Evolutionary conservation across 2,113 vertebrate genomes (phyloP).

Genomic region (Rhadina sibilatrix): DNA sequence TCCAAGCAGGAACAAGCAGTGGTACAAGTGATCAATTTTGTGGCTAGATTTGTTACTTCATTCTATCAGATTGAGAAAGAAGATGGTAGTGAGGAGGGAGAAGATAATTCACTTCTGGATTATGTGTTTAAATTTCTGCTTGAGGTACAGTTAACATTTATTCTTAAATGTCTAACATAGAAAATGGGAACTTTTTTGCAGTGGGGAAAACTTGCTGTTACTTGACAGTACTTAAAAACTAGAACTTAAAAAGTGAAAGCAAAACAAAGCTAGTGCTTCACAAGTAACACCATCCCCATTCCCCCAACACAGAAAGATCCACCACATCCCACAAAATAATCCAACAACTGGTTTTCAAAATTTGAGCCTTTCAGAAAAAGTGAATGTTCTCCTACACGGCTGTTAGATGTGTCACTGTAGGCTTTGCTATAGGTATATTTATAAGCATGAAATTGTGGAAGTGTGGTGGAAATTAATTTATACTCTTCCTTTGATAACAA

Average conservation of each 20-base stretch:
- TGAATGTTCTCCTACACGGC: not conserved
- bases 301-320: not conserved
- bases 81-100: constrained; percentile 54
- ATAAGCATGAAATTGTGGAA: not conserved
- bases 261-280: not conserved
- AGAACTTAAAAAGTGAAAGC: not conserved
- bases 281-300: not conserved
- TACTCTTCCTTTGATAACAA: not conserved
- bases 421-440: not conserved
- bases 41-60: constrained; percentile 85
- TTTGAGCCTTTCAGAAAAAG: not conserved
- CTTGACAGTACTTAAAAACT: not conserved
- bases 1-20: constrained; percentile 89
- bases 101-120: constrained; percentile 82
- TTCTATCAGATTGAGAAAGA: constrained; percentile 76
- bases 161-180: not conserved
- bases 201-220: not conserved
- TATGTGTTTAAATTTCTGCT: constrained; percentile 90
- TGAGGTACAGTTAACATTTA: constrained; percentile 76
- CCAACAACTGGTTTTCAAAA: not conserved
- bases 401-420: not conserved
- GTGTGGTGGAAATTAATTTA: not conserved
- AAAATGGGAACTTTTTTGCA: not conserved
- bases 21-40: constrained; percentile 89
- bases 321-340: not conserved